A percentile compares a stretch with the other conserved stretches of the same genome.
Evolutionary conservation across 2,888 invertebrate species (phyloP).

Genomic region (Piscicola geometra): DNA sequence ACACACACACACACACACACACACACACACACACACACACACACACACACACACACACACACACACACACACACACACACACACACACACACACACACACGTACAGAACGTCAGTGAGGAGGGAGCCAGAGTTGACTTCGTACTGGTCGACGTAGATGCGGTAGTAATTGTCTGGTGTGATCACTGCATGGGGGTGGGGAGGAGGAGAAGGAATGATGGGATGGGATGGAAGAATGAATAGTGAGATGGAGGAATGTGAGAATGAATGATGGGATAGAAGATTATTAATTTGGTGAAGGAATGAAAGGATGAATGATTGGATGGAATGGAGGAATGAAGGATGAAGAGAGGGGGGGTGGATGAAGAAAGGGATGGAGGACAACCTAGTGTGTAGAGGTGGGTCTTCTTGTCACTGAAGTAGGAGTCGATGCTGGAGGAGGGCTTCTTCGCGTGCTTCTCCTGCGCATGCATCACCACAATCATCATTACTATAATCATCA

Average conservation of each 20-base stretch:
- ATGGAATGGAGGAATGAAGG: no score
- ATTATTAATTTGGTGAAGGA: background rate
- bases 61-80: constrained; percentile 1
- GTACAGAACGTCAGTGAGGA: constrained; percentile 77
- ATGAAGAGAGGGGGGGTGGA: background rate
- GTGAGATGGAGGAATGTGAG: background rate
- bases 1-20: background rate
- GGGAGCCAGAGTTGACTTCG: constrained; percentile 55
- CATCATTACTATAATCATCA: no score
- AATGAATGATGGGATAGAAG: background rate
- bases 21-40: constrained; percentile 15
- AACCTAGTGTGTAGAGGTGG: constrained; percentile 73
- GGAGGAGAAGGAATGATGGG: background rate
- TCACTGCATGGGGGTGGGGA: constrained; percentile 53
- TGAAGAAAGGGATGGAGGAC: constrained; percentile 35
- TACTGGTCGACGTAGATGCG: constrained; percentile 70
- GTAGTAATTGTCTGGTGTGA: constrained; percentile 75
- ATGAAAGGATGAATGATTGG: background rate
- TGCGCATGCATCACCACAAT: constrained; percentile 40
- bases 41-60: no score
- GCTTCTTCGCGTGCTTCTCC: constrained; percentile 93
- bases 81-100: constrained; percentile 35
- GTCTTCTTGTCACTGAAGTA: constrained; percentile 80
- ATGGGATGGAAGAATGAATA: background rate
- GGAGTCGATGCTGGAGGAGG: constrained; percentile 64